phyloP scores from a whole-genome alignment of 2,888 invertebrate species.

The Folsomia manolachei region DNA sequence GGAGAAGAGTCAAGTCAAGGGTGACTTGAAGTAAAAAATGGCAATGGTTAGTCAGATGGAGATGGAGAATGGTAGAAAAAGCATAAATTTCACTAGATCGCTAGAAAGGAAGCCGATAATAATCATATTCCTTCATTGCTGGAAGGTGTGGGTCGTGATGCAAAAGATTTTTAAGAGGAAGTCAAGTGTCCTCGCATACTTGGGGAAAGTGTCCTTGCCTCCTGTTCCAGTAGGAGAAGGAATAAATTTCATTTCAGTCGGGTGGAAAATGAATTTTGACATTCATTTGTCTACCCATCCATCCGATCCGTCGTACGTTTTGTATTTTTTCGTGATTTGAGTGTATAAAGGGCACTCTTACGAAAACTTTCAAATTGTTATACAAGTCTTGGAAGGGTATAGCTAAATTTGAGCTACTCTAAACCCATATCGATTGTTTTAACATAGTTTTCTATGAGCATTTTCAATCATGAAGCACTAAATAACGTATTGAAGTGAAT shows the following conservation, averaged over 20 bases:
- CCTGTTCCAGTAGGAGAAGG: not conserved
- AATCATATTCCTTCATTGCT: not conserved
- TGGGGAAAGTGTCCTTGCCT: no score
- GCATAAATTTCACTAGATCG: not conserved
- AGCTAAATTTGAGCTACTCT: no score
- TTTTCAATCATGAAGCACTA: not conserved
- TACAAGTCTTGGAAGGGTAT: no score
- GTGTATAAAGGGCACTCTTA: no score
- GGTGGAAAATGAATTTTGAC: not conserved
- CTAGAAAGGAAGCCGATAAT: not conserved
- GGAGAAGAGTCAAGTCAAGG: not conserved
- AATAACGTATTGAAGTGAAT: not conserved
- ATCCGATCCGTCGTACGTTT: no score
- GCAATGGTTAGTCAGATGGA: not conserved
- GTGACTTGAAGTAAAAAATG: not conserved
- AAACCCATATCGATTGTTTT: no score
- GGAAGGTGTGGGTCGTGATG: not conserved
- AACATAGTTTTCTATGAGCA: no score
- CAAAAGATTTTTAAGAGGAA: not conserved
- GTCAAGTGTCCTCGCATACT: no score
- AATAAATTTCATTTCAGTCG: not conserved
- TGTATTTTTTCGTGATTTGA: no score
- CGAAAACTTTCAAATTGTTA: no score
- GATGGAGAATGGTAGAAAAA: no score
- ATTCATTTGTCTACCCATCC: not conserved